Conservation (phyloP, 2,113 vertebrate genomes). For the Hiodon alosoides region DNA sequence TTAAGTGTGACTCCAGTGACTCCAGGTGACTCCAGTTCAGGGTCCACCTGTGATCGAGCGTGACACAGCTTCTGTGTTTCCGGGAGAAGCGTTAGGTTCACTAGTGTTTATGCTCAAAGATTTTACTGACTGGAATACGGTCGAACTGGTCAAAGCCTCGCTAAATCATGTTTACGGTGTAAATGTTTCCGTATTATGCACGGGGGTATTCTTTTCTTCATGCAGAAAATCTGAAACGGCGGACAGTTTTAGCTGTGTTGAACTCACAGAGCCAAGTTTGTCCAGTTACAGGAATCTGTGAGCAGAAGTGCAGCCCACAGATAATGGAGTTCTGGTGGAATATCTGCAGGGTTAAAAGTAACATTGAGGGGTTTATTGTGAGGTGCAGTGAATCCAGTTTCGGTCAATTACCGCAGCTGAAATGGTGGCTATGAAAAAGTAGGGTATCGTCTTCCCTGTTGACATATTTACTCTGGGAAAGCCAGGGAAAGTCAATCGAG, state of each 20-base stretch:
- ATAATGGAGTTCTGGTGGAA: background rate
- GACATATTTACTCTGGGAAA: slow-evolving; percentile 26
- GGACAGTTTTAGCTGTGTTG: background rate
- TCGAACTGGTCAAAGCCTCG: too few relatives aligned
- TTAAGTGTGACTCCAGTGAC: too few relatives aligned
- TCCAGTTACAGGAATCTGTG: background rate
- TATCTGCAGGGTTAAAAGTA: background rate
- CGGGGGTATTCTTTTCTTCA: too few relatives aligned
- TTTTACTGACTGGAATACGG: too few relatives aligned
- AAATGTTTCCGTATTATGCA: too few relatives aligned
- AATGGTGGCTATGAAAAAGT: slow-evolving; percentile 33
- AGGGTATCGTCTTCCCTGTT: slow-evolving; percentile 36
- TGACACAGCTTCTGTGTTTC: too few relatives aligned
- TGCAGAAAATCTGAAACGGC: background rate
- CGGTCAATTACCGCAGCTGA: slow-evolving; percentile 23
- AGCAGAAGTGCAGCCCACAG: background rate
- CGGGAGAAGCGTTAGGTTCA: too few relatives aligned
- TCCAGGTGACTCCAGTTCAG: too few relatives aligned
- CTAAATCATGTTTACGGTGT: too few relatives aligned
- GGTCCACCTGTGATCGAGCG: too few relatives aligned
- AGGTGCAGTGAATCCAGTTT: slow-evolving; percentile 2
- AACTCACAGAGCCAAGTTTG: background rate
- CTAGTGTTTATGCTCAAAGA: too few relatives aligned
- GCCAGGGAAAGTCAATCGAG: slow-evolving; percentile 24
- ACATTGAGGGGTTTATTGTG: slow-evolving; percentile 19